Percentiles rank a stretch among this genome's conserved stretches.
Evolutionary conservation across 1,140 invertebrate genomes (phyloP).

Genomic region (Heliothis virescens): DNA sequence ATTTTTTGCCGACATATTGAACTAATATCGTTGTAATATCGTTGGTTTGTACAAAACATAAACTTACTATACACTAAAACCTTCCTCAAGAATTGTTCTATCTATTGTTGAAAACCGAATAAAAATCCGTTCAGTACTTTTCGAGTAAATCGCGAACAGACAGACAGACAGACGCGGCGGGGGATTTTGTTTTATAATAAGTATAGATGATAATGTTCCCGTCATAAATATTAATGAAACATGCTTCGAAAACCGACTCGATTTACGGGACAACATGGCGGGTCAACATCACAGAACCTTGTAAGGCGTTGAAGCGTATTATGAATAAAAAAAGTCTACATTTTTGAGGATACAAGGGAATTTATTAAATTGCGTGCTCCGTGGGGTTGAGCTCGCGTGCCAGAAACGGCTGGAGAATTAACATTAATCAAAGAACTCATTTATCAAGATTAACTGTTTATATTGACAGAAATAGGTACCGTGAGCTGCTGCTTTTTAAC

Average conservation of each 20-base stretch:
- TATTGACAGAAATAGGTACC: slow-evolving; percentile 33
- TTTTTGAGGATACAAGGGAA: slow-evolving; percentile 42
- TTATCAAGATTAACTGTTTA: slow-evolving; percentile 44
- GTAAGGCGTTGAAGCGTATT: slow-evolving; percentile 46
- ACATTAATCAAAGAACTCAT: slow-evolving; percentile 39
- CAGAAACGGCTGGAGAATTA: slow-evolving; percentile 7
- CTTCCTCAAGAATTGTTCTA: no score
- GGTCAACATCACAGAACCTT: slow-evolving; percentile 48
- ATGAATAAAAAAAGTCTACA: slow-evolving; percentile 43
- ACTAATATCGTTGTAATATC: no score
- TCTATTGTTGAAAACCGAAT: no score
- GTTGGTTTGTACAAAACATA: no score
- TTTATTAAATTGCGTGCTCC: slow-evolving; percentile 52
- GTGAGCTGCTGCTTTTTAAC: slow-evolving; percentile 15
- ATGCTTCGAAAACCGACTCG: slow-evolving; percentile 61
- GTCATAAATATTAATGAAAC: slow-evolving; percentile 80
- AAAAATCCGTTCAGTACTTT: no score
- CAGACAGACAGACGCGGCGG: no score
- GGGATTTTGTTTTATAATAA: no score
- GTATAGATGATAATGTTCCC: slow-evolving; percentile 80
- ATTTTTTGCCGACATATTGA: no score
- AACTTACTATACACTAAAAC: no score
- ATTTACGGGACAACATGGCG: slow-evolving; percentile 61
- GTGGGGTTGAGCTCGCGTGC: slow-evolving; percentile 38
- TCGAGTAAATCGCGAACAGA: no score